Evolutionary conservation across 2,113 vertebrate species (phyloP), one percentile per base, ranked within the genome.

Genomic region (Mungos mungo): DNA sequence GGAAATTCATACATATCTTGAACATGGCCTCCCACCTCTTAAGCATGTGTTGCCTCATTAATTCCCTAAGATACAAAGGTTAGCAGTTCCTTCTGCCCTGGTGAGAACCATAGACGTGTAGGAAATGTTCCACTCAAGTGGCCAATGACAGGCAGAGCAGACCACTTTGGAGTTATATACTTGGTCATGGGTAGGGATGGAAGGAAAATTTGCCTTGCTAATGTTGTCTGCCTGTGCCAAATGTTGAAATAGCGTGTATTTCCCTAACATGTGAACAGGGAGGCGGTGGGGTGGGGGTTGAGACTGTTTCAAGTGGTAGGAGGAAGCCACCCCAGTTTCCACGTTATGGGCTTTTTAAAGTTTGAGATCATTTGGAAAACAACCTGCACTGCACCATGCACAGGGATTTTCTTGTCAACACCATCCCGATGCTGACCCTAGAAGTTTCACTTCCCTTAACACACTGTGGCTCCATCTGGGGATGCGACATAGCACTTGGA

Each of bases 361-460:
- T 41, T 35, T 88, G 83, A 65, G 57, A 33, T 27, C 72, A 35
- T 87, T 35, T 90, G 25, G 38, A 71, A 97, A 95, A 71, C 80
- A 94, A 31, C 33, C 35, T 7, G 1, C 31, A 92, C 21, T 80
- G 68, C 50, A 65, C 11, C 66, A 19, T 35, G 54, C 52, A 35
- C 47, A 14, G 69, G 45, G 35, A 71, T 71, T 97, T 97, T 81
- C 87, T 98, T 96, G 87, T 93, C 87, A 89, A 83, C 72, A 69
- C 38, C 69, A 47, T 65, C 41, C n/a, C 18, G 19, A 11, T 82
- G 93, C 96, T 97, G 84, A 97, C 88, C 29, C 88, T 31, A 31
- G n/a, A 93, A 71, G 77, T 97, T 97, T 95, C 88, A 93, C 93
- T 97, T 97, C 96, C 80, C 66, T 85, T 90, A 65, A 50, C 5